Base-by-base conservation (phyloP, 2,888 invertebrate species). In the Hemistola chrysoprasaria region DNA sequence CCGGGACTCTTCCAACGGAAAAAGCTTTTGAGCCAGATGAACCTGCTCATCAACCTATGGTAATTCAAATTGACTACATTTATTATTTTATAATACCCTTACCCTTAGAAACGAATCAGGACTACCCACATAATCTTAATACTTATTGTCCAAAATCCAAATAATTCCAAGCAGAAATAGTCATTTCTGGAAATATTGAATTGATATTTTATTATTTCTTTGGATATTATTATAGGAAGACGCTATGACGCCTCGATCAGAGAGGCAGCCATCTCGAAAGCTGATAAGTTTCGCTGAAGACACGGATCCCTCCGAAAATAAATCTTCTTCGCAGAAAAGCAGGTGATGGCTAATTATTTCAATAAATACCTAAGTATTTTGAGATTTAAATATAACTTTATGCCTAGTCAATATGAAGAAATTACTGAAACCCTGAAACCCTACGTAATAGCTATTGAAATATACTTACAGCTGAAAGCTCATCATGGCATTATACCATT, bases 11-110 rank as follows among this genome's bases (percentile, higher is more conserved):
- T 59, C 79, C 86, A 1, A 56, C 48, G 10, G 74, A 71, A 62
- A 73, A 57, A 8, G 85, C 86, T 23, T 55, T 55, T 28, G 79
- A 81, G 57, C 84, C 86, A 3, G 35, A 54, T 31, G 84, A 86
- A 70, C 71, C 65, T 56, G 87, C 85, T 28, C 57, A 44, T 32
- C 78, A 80, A 47, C 75, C 76, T 22, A 31, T 44, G 56, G 77
- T 78, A 66, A 30, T 8, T 8, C 27, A n/a, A n/a, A 11, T 8
- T 16, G 26, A 6, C n/a, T 7, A 8, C 42, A 37, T 42, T 40
- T 31, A 24, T 16, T 16, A 16, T 16, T n/a, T n/a, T n/a, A n/a
- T n/a, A n/a, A n/a, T n/a, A n/a, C n/a, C n/a, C n/a, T n/a, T n/a
- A n/a, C n/a, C n/a, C n/a, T n/a, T n/a, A n/a, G n/a, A n/a, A n/a